A percentile compares a stretch with the other conserved stretches of the same genome.
phyloP scores from a whole-genome alignment of 2,797 vertebrate genomes.

The Hylomyscus alleni region DNA sequence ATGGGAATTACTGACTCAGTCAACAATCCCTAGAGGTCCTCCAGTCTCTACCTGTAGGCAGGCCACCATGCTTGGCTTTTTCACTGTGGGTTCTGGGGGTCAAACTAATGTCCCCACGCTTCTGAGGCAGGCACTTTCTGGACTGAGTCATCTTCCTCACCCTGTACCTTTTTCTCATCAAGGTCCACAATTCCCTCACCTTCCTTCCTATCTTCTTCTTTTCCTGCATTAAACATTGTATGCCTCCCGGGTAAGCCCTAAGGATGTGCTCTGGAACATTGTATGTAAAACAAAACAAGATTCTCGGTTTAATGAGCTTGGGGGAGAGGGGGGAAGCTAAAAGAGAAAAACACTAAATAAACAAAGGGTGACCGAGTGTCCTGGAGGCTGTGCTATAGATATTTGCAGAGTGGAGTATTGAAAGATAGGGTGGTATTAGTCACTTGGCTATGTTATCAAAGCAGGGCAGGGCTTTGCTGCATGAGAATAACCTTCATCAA shows the following conservation, averaged over 20 bases:
- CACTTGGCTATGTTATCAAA: neutral
- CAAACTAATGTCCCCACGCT: neutral
- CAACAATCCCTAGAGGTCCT: neutral
- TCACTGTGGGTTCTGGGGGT: neutral
- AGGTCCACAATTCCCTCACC: neutral
- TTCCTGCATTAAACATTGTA: neutral
- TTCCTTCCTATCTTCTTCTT: neutral
- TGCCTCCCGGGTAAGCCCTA: neutral
- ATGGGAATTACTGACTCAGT: neutral
- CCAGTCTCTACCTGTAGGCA: neutral
- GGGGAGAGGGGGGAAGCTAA: too few species aligned
- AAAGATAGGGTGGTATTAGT: neutral
- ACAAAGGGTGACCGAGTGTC: neutral
- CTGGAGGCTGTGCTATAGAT: neutral
- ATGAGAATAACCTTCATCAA: neutral
- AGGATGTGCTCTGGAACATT: neutral
- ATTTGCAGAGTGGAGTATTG: neutral
- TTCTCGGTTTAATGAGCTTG: neutral
- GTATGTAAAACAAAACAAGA: slow-evolving; percentile 7
- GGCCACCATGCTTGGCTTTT: neutral
- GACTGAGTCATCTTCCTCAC: neutral
- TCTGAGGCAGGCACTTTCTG: neutral
- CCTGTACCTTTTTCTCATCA: neutral
- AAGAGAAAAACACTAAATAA: slow-evolving; percentile 12
- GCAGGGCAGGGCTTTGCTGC: neutral